Percentiles rank a stretch among this genome's conserved stretches.
These are phyloP conservation scores for Ophion ventricosus DNA, from an alignment of 2,888 invertebrate species.

Conservation along the genomic window DNA sequence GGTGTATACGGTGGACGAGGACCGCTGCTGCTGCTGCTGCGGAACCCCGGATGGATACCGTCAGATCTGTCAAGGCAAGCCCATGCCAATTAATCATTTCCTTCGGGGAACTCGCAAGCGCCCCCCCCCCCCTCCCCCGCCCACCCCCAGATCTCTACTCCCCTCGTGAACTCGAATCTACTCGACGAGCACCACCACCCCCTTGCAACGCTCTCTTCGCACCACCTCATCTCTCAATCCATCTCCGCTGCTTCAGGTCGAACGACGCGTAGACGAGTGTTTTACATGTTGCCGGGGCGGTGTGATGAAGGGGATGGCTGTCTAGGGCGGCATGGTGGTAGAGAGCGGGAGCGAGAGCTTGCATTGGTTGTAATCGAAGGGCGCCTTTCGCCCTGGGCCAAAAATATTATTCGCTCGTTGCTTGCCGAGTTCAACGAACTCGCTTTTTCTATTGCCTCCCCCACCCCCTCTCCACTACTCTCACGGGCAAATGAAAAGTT, in stretches of 20 bases:
- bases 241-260: conserved; percentile 37
- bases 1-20: conserved; percentile 43
- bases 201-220: conserved; percentile 40
- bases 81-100: conserved; percentile 77
- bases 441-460: no score
- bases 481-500: conserved; percentile 13
- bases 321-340: background rate
- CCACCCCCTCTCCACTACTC: no score
- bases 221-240: conserved; percentile 42
- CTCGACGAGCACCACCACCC: conserved; percentile 49
- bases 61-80: conserved; percentile 75
- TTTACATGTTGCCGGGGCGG: conserved; percentile 54
- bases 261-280: conserved; percentile 52
- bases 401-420: conserved; percentile 60
- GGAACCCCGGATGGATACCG: conserved; percentile 65
- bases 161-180: conserved; percentile 46
- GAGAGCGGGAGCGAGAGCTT: background rate
- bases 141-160: conserved; percentile 37
- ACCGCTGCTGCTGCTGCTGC: conserved; percentile 26
- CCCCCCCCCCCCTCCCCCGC: conserved; percentile 41
- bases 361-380: conserved; percentile 50
- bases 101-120: conserved; percentile 71
- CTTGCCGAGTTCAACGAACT: conserved; percentile 55
- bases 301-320: background rate
- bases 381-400: conserved; percentile 53